Conservation (phyloP, 1,140 invertebrate genomes). For the Ctenoplectra terminalis region DNA sequence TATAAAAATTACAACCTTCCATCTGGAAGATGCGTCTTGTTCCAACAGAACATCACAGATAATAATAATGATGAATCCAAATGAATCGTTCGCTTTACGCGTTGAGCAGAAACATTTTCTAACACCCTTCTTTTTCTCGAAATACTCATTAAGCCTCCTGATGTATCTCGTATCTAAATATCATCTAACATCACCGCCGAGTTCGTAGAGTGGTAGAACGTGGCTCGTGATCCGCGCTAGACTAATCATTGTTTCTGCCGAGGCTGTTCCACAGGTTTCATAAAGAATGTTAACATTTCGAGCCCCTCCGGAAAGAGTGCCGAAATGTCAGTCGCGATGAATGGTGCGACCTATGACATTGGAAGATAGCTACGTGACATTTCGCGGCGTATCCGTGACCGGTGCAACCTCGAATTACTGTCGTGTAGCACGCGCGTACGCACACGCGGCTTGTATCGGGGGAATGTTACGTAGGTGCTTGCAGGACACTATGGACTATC, state of each 20-base stretch:
- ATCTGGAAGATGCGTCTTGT: not conserved
- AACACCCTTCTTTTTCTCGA: no score
- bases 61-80: not conserved
- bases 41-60: not conserved
- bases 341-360: constrained; percentile 62
- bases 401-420: constrained; percentile 71
- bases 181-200: not conserved
- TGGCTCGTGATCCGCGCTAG: constrained; percentile 46
- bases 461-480: constrained; percentile 68
- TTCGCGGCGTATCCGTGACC: constrained; percentile 69
- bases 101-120: no score
- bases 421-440: constrained; percentile 39
- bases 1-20: constrained; percentile 32
- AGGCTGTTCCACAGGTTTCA: constrained; percentile 17
- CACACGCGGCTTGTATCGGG: constrained; percentile 16
- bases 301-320: constrained; percentile 1
- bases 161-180: no score
- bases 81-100: no score
- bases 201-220: constrained; percentile 4
- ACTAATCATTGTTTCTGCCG: constrained; percentile 34
- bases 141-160: no score
- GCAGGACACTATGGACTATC: constrained; percentile 68
- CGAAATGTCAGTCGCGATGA: constrained; percentile 69
- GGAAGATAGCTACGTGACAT: constrained; percentile 71
- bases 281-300: constrained; percentile 60